Evolutionary conservation across 2,888 invertebrate genomes (phyloP).

Genomic region (Frankliniella intonsa): DNA sequence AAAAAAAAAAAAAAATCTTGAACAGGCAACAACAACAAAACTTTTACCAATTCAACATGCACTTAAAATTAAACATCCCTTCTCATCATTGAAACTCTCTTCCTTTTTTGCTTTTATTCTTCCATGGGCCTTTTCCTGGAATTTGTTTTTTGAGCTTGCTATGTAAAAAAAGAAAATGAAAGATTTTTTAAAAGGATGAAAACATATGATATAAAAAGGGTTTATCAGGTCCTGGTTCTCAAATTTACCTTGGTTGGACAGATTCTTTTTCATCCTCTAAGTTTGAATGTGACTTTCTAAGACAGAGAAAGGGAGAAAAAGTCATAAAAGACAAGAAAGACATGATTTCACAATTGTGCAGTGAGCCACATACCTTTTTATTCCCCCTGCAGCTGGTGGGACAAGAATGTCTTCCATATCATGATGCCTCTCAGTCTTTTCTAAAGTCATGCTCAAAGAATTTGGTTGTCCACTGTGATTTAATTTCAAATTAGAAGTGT

Average conservation of each 20-base stretch:
- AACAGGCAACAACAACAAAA: neutral
- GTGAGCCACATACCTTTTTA: neutral
- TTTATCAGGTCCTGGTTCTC: neutral
- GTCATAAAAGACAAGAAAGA: neutral
- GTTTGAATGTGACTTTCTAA: neutral
- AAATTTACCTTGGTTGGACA: neutral
- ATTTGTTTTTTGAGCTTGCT: neutral
- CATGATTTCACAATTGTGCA: neutral
- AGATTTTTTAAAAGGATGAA: neutral
- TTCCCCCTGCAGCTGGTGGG: neutral
- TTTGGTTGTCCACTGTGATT: neutral
- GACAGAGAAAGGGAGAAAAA: neutral
- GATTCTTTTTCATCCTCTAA: neutral
- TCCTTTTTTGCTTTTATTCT: neutral
- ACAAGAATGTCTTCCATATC: neutral
- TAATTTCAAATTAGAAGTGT: neutral
- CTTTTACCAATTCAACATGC: neutral
- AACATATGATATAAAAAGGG: neutral
- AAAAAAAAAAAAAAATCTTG: neutral
- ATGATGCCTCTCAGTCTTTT: neutral
- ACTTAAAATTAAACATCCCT: neutral
- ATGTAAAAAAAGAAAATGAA: neutral
- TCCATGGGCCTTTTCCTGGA: constrained; percentile 1
- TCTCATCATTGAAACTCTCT: neutral
- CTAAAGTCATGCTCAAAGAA: neutral